Percentiles rank a stretch among this genome's conserved stretches.
These are phyloP conservation scores for Pinna nobilis DNA, from an alignment of 1,140 invertebrate species.

Conservation along the genomic window DNA sequence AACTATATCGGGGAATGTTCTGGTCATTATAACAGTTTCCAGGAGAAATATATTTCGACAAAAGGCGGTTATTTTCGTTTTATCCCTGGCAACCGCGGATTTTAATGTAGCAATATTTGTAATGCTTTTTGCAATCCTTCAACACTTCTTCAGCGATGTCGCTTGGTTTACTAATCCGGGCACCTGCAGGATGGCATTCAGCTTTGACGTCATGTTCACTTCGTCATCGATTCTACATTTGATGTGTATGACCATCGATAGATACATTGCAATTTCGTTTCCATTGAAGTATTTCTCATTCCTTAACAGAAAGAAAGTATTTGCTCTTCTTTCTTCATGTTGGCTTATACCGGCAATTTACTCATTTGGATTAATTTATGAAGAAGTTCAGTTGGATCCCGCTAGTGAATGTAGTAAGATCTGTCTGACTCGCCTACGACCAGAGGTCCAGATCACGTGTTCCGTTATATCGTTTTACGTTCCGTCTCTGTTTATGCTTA, in stretches of 20 bases:
- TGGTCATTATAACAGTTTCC: conserved; percentile 93
- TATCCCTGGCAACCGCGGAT: conserved; percentile 94
- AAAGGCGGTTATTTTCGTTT: conserved; percentile 95
- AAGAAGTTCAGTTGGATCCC: conserved; percentile 76
- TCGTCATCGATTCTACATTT: conserved; percentile 98
- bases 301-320: conserved; percentile 86
- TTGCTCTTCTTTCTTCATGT: conserved; percentile 92
- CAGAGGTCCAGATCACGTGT: conserved; percentile 79
- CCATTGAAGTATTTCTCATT: conserved; percentile 97
- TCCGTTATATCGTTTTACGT: conserved; percentile 96
- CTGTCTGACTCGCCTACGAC: conserved; percentile 40
- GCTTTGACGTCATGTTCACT: conserved; percentile 98
- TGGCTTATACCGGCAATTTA: conserved; percentile 96
- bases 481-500: conserved; percentile 93
- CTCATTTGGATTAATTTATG: conserved; percentile 94
- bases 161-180: conserved; percentile 93
- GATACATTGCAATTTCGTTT: conserved; percentile 98
- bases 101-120: conserved; percentile 87
- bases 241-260: conserved; percentile 96
- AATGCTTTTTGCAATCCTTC: conserved; percentile 80
- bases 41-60: conserved; percentile 79
- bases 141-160: conserved; percentile 78
- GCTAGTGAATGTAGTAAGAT: conserved; percentile 40
- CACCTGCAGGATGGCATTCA: conserved; percentile 98
- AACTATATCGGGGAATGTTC: conserved; percentile 82